phyloP scores from a whole-genome alignment of 2,797 vertebrate species.

The Pyrocephalus nanus region DNA sequence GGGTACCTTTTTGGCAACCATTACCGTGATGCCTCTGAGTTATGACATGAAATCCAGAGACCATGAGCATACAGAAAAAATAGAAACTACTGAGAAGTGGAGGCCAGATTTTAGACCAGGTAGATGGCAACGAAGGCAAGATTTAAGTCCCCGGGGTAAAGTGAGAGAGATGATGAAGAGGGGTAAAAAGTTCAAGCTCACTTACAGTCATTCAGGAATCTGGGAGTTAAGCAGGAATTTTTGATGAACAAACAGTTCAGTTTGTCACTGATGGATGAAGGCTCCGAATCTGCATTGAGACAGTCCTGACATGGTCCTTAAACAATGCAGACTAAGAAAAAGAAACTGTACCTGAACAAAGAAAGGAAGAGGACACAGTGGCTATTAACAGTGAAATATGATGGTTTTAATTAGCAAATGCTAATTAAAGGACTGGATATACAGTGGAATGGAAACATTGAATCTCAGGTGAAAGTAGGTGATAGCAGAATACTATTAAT shows the following conservation, averaged over 20 bases:
- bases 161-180: not conserved
- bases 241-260: slow-evolving; percentile 46
- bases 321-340: slow-evolving; percentile 41
- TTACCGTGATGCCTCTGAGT: not conserved
- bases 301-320: slow-evolving; percentile 22
- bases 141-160: not conserved
- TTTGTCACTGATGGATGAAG: slow-evolving; percentile 64
- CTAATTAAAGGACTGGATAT: slow-evolving; percentile 59
- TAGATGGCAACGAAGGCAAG: not conserved
- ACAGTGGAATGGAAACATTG: slow-evolving; percentile 12
- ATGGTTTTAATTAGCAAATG: slow-evolving; percentile 60
- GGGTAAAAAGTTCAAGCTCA: slow-evolving; percentile 59
- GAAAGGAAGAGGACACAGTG: slow-evolving; percentile 20
- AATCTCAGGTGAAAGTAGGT: slow-evolving; percentile 62
- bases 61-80: not conserved
- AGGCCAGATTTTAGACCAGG: not conserved
- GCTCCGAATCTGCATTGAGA: slow-evolving; percentile 34
- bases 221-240: slow-evolving; percentile 45
- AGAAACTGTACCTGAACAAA: slow-evolving; percentile 42
- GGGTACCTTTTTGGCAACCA: not conserved
- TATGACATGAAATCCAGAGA: not conserved
- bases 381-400: slow-evolving; percentile 64
- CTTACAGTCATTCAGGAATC: slow-evolving; percentile 14
- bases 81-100: not conserved
- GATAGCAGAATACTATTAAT: slow-evolving; percentile 68